Conservation (phyloP, 1,140 invertebrate genomes). For the Akabosia matsudoensis region DNA sequence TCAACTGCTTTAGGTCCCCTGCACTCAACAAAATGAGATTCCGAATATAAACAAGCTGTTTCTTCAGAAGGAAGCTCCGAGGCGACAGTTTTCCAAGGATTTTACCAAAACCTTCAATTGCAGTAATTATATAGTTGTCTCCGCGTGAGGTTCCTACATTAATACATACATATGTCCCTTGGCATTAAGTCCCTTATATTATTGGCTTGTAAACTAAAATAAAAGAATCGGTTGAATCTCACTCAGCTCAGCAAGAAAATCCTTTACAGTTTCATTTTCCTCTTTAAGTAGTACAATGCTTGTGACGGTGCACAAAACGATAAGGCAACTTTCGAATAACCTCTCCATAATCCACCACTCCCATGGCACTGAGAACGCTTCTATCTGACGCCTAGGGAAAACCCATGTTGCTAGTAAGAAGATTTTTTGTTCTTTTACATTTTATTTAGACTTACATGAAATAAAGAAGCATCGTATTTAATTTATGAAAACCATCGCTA, state of each 20-base stretch:
- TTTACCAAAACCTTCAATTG: neutral
- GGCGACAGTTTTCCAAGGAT: neutral
- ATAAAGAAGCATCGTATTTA: no score
- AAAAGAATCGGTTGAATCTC: no score
- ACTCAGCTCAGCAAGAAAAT: neutral
- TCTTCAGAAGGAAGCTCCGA: conserved; percentile 15
- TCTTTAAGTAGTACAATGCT: neutral
- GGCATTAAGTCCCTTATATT: no score
- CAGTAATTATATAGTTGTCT: neutral
- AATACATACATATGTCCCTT: no score
- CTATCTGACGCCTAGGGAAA: neutral
- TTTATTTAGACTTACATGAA: no score
- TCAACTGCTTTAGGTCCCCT: neutral
- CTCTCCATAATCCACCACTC: neutral
- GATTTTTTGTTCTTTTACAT: no score
- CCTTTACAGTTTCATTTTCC: neutral
- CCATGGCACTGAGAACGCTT: neutral
- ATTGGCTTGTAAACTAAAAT: no score
- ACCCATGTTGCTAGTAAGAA: no score
- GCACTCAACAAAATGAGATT: conserved; percentile 21
- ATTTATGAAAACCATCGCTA: no score
- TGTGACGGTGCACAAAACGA: neutral
- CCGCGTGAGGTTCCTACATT: no score
- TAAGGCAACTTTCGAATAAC: neutral
- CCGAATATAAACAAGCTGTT: conserved; percentile 9